Conservation (phyloP, 2,888 invertebrate species). For the Epistrophella euchroma region DNA sequence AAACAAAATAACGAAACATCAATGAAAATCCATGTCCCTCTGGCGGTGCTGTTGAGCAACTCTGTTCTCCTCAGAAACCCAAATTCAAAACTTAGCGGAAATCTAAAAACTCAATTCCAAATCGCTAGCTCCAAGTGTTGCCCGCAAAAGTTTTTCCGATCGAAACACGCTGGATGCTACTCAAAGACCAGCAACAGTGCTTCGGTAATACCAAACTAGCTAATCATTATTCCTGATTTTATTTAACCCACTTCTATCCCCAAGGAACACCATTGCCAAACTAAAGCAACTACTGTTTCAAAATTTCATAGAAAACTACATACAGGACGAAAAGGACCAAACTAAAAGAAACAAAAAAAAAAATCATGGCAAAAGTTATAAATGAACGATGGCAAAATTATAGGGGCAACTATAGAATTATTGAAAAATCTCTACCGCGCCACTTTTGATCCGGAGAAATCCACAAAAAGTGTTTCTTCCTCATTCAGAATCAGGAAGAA, state of each 20-base stretch:
- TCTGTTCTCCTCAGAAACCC: not conserved
- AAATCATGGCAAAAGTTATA: constrained; percentile 61
- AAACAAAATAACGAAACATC: constrained; percentile 20
- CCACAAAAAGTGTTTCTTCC: constrained; percentile 39
- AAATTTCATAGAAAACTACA: constrained; percentile 34
- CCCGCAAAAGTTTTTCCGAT: constrained; percentile 57
- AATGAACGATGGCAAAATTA: constrained; percentile 69
- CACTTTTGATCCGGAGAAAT: constrained; percentile 66
- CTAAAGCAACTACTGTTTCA: constrained; percentile 9
- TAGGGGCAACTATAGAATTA: constrained; percentile 71
- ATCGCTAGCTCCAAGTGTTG: constrained; percentile 62
- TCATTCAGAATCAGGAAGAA: constrained; percentile 22
- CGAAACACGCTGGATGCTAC: not conserved
- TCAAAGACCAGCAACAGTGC: constrained; percentile 44
- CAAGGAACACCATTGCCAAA: constrained; percentile 5
- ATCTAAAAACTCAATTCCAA: constrained; percentile 59
- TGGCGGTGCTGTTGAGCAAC: constrained; percentile 23
- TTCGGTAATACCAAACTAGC: constrained; percentile 49
- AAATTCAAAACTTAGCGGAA: constrained; percentile 40
- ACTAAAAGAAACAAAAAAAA: constrained; percentile 38
- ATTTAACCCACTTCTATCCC: constrained; percentile 61
- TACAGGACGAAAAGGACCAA: constrained; percentile 46
- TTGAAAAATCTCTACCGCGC: constrained; percentile 68
- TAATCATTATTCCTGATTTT: constrained; percentile 75
- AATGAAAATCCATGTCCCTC: constrained; percentile 44